Conservation (phyloP, 2,888 invertebrate genomes). For the Cephus spinipes region DNA sequence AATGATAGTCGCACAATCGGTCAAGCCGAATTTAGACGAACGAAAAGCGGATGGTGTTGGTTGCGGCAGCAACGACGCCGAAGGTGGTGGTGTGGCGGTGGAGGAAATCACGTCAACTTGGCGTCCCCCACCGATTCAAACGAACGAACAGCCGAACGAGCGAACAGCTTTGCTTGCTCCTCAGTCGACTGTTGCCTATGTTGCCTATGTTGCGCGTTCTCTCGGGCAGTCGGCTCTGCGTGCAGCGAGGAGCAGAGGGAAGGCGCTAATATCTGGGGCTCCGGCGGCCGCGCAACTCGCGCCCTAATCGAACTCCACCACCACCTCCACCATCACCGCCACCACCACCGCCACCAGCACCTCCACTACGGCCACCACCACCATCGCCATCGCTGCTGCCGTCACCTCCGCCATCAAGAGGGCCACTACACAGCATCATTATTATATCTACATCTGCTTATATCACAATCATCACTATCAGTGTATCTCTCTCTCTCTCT, state of each 20-base stretch:
- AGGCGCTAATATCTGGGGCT: conserved; percentile 67
- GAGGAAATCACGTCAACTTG: conserved; percentile 7
- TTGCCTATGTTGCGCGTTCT: conserved; percentile 31
- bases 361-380: conserved; percentile 33
- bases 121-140: conserved; percentile 22
- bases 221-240: conserved; percentile 8
- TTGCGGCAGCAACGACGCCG: not conserved
- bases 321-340: conserved; percentile 24
- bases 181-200: conserved; percentile 19
- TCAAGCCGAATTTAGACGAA: conserved; percentile 53
- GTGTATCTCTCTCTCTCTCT: conserved; percentile 9
- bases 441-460: conserved; percentile 39
- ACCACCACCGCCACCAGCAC: conserved; percentile 26
- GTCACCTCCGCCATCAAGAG: conserved; percentile 29
- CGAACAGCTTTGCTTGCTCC: conserved; percentile 24
- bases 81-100: not conserved
- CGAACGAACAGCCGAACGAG: conserved; percentile 38
- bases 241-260: conserved; percentile 38
- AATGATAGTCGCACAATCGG: conserved; percentile 52
- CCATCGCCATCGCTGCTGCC: conserved; percentile 32
- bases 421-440: conserved; percentile 25
- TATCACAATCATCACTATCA: conserved; percentile 26
- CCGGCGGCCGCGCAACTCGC: conserved; percentile 63
- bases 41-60: conserved; percentile 24
- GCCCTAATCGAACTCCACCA: conserved; percentile 59